phyloP scores from a whole-genome alignment of 2,888 invertebrate species.

The Eueremaeus valkanovi region DNA sequence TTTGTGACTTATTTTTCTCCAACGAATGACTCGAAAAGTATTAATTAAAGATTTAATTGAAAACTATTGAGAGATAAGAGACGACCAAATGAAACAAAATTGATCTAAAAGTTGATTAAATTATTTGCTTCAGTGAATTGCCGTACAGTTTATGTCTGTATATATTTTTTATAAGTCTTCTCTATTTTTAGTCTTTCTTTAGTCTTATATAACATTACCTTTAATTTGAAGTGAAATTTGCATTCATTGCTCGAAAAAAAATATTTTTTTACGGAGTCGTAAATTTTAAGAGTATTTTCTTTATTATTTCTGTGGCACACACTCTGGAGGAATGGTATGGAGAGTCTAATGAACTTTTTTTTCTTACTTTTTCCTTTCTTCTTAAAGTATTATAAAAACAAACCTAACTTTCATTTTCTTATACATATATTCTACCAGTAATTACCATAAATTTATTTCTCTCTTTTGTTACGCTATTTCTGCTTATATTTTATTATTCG shows the following conservation, averaged over 20 bases:
- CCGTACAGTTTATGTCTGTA: not conserved
- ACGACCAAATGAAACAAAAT: not conserved
- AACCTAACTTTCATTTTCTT: not conserved
- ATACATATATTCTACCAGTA: too few species aligned
- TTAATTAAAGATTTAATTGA: not conserved
- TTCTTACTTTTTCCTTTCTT: not conserved
- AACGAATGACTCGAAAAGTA: too few species aligned
- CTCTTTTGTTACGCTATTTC: not conserved
- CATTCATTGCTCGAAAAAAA: not conserved
- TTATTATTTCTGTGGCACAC: not conserved
- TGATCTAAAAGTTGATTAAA: slow-evolving; percentile 6
- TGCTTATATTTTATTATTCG: slow-evolving; percentile 13
- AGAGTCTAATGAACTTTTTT: not conserved
- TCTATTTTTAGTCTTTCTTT: not conserved
- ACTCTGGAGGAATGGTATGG: not conserved
- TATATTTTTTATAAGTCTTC: not conserved
- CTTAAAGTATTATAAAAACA: not conserved
- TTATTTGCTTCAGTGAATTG: slow-evolving; percentile 1
- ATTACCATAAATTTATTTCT: slow-evolving; percentile 13
- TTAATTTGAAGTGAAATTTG: not conserved
- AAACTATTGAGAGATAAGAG: not conserved
- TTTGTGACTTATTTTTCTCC: too few species aligned
- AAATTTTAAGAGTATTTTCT: not conserved
- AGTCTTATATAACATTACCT: too few species aligned
- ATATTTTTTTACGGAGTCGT: not conserved